These are phyloP conservation scores for Urocolius indicus DNA, from an alignment of 2,113 vertebrate genomes.

Conservation along the genomic window DNA sequence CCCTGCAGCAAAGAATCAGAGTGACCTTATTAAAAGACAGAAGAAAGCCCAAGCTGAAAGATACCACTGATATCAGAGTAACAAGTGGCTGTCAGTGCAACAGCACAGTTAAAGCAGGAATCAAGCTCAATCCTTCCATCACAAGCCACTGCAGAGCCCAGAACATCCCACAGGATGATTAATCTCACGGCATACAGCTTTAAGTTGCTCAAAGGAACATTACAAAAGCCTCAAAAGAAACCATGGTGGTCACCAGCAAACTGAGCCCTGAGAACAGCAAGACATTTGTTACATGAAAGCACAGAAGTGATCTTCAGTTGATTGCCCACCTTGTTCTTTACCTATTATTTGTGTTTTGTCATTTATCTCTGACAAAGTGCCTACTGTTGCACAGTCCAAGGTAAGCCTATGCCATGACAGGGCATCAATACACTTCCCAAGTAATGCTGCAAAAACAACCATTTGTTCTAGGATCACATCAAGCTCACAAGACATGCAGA, in stretches of 20 bases:
- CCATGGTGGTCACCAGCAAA: background rate
- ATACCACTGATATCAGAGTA: background rate
- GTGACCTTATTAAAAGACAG: background rate
- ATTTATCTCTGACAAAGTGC: background rate
- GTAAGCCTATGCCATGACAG: rapidly evolving
- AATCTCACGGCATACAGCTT: background rate
- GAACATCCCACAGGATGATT: rapidly evolving
- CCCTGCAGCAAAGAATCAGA: background rate
- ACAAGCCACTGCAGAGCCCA: too few relatives aligned
- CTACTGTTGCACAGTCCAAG: background rate
- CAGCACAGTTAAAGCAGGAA: background rate
- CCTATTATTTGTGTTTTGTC: background rate
- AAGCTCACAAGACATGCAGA: background rate
- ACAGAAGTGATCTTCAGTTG: background rate
- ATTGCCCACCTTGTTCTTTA: background rate
- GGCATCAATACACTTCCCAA: background rate
- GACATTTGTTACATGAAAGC: background rate
- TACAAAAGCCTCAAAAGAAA: background rate
- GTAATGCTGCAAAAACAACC: background rate
- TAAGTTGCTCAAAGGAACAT: background rate
- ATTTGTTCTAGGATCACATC: background rate
- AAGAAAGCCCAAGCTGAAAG: background rate
- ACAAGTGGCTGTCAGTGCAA: rapidly evolving
- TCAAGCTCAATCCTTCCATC: background rate
- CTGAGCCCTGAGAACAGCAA: background rate